Percentiles rank a stretch among this genome's conserved stretches.
phyloP scores from a whole-genome alignment of 2,888 invertebrate genomes.

The Drosophila fungiperda region DNA sequence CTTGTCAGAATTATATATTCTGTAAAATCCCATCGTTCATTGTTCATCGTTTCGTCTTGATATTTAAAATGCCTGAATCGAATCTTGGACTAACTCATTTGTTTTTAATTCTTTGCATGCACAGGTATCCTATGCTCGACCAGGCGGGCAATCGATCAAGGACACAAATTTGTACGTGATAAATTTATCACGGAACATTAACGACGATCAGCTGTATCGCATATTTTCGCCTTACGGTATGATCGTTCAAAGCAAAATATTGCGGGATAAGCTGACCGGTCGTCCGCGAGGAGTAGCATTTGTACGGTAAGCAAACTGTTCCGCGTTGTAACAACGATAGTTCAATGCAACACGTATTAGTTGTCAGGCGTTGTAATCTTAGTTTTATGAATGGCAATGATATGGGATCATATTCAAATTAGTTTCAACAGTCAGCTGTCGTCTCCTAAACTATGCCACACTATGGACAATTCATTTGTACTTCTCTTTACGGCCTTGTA shows the following conservation, averaged over 20 bases:
- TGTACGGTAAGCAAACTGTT: constrained; percentile 88
- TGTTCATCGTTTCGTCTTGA: neutral
- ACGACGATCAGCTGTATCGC: constrained; percentile 92
- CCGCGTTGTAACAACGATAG: neutral
- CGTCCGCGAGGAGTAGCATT: constrained; percentile 96
- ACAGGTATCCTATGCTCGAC: constrained; percentile 95
- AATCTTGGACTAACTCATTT: neutral
- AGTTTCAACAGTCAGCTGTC: neutral
- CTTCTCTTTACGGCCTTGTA: neutral
- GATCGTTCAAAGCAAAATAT: constrained; percentile 96
- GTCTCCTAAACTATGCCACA: neutral
- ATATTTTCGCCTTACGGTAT: constrained; percentile 95
- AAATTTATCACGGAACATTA: constrained; percentile 94
- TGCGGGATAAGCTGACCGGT: constrained; percentile 95
- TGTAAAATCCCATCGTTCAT: neutral
- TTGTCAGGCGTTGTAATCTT: neutral
- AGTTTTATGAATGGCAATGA: neutral
- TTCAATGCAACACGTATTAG: neutral
- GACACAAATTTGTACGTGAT: constrained; percentile 97
- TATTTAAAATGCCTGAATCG: neutral
- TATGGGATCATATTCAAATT: neutral
- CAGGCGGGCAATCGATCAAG: constrained; percentile 96
- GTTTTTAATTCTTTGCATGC: neutral
- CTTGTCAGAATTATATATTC: neutral
- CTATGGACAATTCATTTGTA: neutral